phyloP scores from a whole-genome alignment of 2,113 vertebrate genomes.

The Anhinga rufa region DNA sequence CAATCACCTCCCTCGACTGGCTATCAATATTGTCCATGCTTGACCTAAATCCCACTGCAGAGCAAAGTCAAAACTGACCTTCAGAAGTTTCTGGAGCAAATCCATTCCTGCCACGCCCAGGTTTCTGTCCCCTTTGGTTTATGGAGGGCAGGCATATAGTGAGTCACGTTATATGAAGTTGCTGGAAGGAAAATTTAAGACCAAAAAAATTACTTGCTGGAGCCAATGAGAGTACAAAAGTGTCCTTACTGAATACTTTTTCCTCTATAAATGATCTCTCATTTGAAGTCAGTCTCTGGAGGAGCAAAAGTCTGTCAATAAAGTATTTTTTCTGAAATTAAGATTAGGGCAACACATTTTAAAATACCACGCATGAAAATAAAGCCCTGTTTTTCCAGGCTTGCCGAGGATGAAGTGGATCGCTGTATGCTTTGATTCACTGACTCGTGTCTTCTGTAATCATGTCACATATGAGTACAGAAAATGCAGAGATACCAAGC shows the following conservation, averaged over 20 bases:
- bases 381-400: neutral
- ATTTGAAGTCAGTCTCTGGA: slow-evolving; percentile 8
- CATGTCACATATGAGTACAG: neutral
- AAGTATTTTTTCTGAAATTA: slow-evolving; percentile 19
- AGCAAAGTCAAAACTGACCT: neutral
- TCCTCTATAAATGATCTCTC: neutral
- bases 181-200: neutral
- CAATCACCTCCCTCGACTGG: too few relatives aligned
- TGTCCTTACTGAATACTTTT: neutral
- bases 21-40: neutral
- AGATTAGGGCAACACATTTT: neutral
- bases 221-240: neutral
- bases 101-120: neutral
- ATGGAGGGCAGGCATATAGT: neutral
- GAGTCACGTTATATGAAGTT: neutral
- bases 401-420: neutral
- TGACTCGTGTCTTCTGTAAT: neutral
- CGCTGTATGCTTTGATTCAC: neutral
- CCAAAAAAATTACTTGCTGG: neutral
- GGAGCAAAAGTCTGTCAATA: neutral
- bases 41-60: neutral
- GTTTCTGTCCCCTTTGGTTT: neutral
- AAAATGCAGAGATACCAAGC: neutral
- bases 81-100: neutral
- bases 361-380: neutral